Evolutionary conservation across 2,888 invertebrate species (phyloP).

Genomic region (Tupiocoris notatus): DNA sequence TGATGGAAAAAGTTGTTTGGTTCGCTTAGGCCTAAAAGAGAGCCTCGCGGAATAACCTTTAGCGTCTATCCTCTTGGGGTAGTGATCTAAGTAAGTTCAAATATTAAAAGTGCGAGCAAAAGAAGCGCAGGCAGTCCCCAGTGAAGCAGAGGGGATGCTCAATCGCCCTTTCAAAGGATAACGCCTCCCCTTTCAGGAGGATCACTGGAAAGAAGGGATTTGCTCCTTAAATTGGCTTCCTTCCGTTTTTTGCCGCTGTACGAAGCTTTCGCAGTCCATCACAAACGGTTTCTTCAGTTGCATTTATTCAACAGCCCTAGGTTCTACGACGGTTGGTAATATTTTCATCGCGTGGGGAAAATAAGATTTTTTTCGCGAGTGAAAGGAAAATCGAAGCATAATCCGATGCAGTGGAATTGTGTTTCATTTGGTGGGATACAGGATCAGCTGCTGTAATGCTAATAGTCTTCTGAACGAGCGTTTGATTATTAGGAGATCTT

Average conservation of each 20-base stretch:
- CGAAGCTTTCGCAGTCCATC: no score
- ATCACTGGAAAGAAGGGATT: conserved; percentile 43
- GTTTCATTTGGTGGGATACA: no score
- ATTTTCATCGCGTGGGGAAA: no score
- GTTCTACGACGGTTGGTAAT: no score
- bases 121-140: neutral
- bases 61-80: neutral
- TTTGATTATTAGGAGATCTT: no score
- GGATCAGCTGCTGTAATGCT: no score
- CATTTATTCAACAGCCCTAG: no score
- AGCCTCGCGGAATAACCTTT: conserved; percentile 16
- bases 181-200: conserved; percentile 41
- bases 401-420: no score
- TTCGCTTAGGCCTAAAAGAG: neutral
- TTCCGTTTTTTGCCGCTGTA: conserved; percentile 9
- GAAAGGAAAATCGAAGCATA: no score
- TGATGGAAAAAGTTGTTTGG: conserved; percentile 34
- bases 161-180: conserved; percentile 42
- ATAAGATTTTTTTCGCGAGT: no score
- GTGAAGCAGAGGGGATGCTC: conserved; percentile 27
- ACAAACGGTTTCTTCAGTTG: no score
- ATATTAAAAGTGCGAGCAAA: conserved; percentile 40
- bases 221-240: conserved; percentile 41
- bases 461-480: no score
- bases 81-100: conserved; percentile 36